A percentile compares a stretch with the other conserved stretches of the same genome.
phyloP scores from a whole-genome alignment of 2,113 vertebrate species.

The Chinchilla lanigera region DNA sequence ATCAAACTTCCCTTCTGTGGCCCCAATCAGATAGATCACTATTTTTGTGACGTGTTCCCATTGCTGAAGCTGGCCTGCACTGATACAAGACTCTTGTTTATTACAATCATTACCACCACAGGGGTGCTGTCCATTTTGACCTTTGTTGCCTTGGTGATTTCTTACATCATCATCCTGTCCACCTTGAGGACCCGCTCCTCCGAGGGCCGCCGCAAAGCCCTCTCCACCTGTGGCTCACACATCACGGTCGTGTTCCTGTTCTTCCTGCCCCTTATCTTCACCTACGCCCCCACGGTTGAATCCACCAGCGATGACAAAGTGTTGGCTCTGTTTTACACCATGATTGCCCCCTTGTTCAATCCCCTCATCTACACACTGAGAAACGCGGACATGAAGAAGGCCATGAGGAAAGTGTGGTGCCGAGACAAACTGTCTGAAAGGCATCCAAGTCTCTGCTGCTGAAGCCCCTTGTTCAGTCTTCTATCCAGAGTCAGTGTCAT shows the following conservation, averaged over 20 bases:
- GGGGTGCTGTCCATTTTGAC: slow-evolving; percentile 9
- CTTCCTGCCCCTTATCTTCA: slow-evolving; percentile 12
- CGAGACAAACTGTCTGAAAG: not conserved
- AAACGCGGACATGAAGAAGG: slow-evolving; percentile 79
- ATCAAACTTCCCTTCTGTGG: slow-evolving; percentile 62
- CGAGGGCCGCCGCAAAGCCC: not conserved
- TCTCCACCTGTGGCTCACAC: not conserved
- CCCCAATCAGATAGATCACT: slow-evolving; percentile 53
- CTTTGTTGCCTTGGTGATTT: not conserved
- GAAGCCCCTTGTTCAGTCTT: not conserved
- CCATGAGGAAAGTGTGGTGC: slow-evolving; percentile 61
- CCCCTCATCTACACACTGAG: slow-evolving; percentile 75
- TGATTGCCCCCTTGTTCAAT: not conserved
- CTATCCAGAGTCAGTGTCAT: not conserved
- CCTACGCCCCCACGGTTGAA: not conserved
- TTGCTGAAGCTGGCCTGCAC: slow-evolving; percentile 67
- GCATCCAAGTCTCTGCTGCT: not conserved
- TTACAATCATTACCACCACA: slow-evolving; percentile 23
- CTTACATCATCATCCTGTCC: not conserved
- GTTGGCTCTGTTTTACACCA: not conserved
- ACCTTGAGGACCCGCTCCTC: not conserved
- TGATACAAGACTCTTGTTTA: not conserved
- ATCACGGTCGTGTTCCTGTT: slow-evolving; percentile 2
- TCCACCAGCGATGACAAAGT: not conserved
- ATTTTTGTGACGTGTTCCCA: slow-evolving; percentile 66